Base-by-base conservation (phyloP, 2,888 invertebrate genomes). In the Reticulitermes lucifugus region DNA sequence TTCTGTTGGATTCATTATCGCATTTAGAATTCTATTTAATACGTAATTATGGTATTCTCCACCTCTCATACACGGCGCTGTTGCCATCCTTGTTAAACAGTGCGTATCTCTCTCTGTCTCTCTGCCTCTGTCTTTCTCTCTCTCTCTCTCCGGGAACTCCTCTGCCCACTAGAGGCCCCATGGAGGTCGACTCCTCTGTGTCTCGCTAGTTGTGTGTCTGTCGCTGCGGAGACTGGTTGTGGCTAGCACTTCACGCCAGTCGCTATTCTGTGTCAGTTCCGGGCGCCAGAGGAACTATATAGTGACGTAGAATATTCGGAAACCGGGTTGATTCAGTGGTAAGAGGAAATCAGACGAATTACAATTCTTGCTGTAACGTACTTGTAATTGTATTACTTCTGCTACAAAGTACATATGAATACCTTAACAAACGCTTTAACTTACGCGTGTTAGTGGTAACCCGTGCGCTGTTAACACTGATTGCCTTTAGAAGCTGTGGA, bases 131-230 rank as follows among this genome's bases (percentile, higher is more conserved):
- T 7, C 7, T 46, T 2, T 18, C 1, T 18, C 14, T 55, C 55
- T n/a, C 65, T 65, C 12, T 65, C 25, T 65, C 65, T 25, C 65
- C 65, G 65, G 65, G 65, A 65, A 65, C 65, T 65, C n/a, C 65
- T 65, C n/a, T n/a, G n/a, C 65, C 65, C 65, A 41, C 41, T 41
- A 21, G 25, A 22, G 41, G 73, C 73, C 25, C 41, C 35, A 73
- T 41, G 35, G 41, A 29, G 22, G 41, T 2, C 41, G 73, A 73
- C 73, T 73, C 73, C 73, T 21, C 21, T 9, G 14, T 73, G 73
- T 73, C 73, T 73, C 73, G 73, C 6, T 41, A 73, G 73, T 73
- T 18, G 73, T 41, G 73, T 73, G 73, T 14, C 73, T 73, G 10
- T 35, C 29, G 41, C 73, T 22, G 73, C 7, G 73, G 35, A 21